These are phyloP conservation scores for Campopleginae sp. DNA, from an alignment of 2,888 invertebrate genomes.

Conservation along the genomic window DNA sequence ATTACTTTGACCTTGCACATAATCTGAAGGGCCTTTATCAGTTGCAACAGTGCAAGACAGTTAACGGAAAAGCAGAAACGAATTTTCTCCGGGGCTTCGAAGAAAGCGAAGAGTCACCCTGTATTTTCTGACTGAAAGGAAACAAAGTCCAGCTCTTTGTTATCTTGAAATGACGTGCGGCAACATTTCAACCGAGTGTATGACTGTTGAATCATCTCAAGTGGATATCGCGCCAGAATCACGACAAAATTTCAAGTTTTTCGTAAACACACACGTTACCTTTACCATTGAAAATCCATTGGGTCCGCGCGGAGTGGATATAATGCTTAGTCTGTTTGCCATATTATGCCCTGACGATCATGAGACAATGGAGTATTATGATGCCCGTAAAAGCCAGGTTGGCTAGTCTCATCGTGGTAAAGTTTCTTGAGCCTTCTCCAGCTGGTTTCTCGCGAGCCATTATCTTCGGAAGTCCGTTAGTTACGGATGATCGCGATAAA, in stretches of 20 bases:
- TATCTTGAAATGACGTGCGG: no score
- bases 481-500: slow-evolving; percentile 61
- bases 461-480: slow-evolving; percentile 56
- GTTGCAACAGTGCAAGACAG: no score
- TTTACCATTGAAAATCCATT: no score
- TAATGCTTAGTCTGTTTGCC: neutral
- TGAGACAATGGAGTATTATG: slow-evolving; percentile 31
- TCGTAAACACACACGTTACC: neutral
- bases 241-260: neutral
- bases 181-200: no score
- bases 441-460: slow-evolving; percentile 24
- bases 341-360: slow-evolving; percentile 48
- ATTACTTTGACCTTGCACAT: neutral
- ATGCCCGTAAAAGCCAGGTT: slow-evolving; percentile 3
- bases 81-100: no score
- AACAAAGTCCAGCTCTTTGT: no score
- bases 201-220: neutral
- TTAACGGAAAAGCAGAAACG: no score
- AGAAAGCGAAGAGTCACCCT: no score
- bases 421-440: slow-evolving; percentile 39
- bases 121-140: no score
- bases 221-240: neutral
- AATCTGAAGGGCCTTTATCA: neutral
- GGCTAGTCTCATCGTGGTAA: slow-evolving; percentile 19
- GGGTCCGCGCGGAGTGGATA: neutral